Evolutionary conservation across 30 jellyfish, hydroid and myxozoan species (phyloP), one percentile per base, ranked within the genome.

Genomic region (Calvadosia cruxmelitensis): DNA sequence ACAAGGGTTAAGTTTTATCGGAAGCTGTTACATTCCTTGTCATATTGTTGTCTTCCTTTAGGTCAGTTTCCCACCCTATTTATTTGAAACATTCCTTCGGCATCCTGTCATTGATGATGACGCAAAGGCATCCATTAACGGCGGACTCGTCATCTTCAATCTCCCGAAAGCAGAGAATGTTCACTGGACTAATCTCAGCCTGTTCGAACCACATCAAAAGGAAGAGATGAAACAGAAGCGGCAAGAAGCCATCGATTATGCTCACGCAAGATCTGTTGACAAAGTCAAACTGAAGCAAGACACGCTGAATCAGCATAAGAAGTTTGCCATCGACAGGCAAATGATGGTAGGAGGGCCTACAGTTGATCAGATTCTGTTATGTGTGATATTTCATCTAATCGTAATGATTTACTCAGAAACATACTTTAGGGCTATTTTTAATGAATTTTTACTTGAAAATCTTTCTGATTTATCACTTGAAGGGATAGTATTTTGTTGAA

Each of bases 1-100:
- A n/a, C n/a, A n/a, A n/a, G n/a, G n/a, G n/a, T n/a, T n/a, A n/a
- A n/a, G n/a, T n/a, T n/a, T n/a, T n/a, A n/a, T n/a, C n/a, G n/a
- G n/a, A n/a, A n/a, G n/a, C n/a, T n/a, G n/a, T n/a, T n/a, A n/a
- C n/a, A n/a, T n/a, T n/a, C n/a, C n/a, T n/a, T n/a, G n/a, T n/a
- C n/a, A n/a, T n/a, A n/a, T n/a, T n/a, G n/a, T n/a, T n/a, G n/a
- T n/a, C 29, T 50, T 0, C 2, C 61, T 62, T 35, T 64, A 86
- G 96, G 94, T 80, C 0, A 86, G 96, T 80, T 79, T 27, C 52
- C 93, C 94, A 13, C 96, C 96, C 2, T 86, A 86, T 74, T 63
- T 79, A 3, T 86, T 70, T 75, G 96, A 86, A 53, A 81, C 74
- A 2, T 92, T 91, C 42, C 71, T 86, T 31, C 50, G 49, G 34